Base-by-base conservation (phyloP, 2,888 invertebrate species). In the Hydroisotoma schaefferi region DNA sequence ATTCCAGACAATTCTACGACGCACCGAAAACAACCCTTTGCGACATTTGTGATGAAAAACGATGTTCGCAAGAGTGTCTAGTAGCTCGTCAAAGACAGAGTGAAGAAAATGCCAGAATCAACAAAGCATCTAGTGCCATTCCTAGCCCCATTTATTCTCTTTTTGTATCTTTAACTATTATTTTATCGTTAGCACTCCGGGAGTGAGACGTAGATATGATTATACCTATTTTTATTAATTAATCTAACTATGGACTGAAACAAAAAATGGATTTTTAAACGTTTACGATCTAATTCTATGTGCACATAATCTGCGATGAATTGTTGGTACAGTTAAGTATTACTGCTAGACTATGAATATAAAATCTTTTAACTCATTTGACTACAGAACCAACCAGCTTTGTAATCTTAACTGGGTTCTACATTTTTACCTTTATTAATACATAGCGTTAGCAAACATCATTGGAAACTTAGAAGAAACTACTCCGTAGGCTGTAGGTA, bases 21-120 rank as follows among this genome's bases (percentile, higher is more conserved):
- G 83, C 87, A 2, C 81, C 83, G 49, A 78, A 80, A 62, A 83
- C 87, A 33, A 86, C 85, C 1, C 80, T 88, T 20, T 92, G 91
- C 76, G 90, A 91, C 78, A 86, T 91, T 74, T 93, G 93, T 75
- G 87, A 90, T 72, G 82, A 81, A 43, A 83, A 83, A 37, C 74
- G 74, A 65, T 77, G 74, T 73, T 65, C 68, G 15, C 66, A 68
- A 51, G 70, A 71, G 44, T 71, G 71, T 54, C 63, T 70, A 22
- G 68, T 69, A 27, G 69, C 69, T n/a, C 38, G 71, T 29, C 68
- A 67, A 52, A 55, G 66, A 43, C 58, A 66, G 47, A 55, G 53
- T 48, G 59, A 65, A 56, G 69, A 70, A 43, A 63, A 59, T 44
- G 61, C 57, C 29, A 56, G 61, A 29, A 59, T 55, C 23, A 60